These are phyloP conservation scores for Nemoura dubitans DNA, from an alignment of 2,888 invertebrate genomes.

Conservation along the genomic window DNA sequence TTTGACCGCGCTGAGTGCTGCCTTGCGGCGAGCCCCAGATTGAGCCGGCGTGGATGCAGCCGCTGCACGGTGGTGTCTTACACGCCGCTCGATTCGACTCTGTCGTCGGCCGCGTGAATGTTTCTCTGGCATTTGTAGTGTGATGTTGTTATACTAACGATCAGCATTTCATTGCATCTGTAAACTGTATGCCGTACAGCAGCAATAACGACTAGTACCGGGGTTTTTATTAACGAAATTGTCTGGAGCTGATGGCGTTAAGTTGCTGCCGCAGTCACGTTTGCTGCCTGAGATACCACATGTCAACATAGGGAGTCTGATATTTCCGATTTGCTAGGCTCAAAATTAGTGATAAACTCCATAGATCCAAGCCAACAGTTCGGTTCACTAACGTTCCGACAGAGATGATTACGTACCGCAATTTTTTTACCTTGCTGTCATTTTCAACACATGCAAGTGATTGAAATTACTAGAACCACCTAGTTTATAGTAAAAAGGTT, in stretches of 20 bases:
- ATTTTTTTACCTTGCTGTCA: not conserved
- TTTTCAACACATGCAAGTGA: not conserved
- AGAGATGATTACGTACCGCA: not conserved
- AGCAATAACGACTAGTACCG: not conserved
- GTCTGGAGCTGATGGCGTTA: not conserved
- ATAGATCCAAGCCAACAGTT: not conserved
- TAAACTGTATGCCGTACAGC: constrained; percentile 12
- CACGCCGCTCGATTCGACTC: not conserved
- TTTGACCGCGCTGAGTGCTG: not conserved
- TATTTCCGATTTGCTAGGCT: not conserved
- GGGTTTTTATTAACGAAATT: not conserved
- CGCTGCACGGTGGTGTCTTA: not conserved
- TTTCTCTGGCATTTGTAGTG: constrained; percentile 7
- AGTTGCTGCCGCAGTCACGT: not conserved
- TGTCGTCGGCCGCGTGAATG: not conserved
- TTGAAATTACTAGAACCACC: not conserved
- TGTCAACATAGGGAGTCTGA: not conserved
- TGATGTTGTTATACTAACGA: not conserved
- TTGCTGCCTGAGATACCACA: not conserved
- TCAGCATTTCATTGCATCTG: constrained; percentile 4
- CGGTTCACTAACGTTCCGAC: not conserved
- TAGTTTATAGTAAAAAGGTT: not conserved
- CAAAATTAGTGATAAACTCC: not conserved
- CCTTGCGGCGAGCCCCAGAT: not conserved
- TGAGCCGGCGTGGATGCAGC: not conserved